Evolutionary conservation across 2,888 invertebrate genomes (phyloP), one percentile per base, ranked within the genome.

Genomic region (Ichneumoninae sp.): DNA sequence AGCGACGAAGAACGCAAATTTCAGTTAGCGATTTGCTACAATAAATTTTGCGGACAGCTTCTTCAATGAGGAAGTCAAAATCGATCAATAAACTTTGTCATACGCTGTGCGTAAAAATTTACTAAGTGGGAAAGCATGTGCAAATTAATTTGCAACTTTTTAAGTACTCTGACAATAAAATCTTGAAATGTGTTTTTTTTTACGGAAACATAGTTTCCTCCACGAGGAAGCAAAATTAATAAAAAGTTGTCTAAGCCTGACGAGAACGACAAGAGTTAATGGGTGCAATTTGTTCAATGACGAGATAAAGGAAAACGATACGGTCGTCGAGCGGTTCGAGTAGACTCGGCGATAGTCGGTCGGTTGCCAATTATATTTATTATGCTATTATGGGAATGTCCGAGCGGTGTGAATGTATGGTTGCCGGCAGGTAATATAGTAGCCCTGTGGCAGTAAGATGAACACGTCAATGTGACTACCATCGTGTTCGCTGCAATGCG

Each of bases 341-440:
- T 47, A 47, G 68, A 80, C 33, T 54, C 22, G 65, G 8, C 33
- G 83, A 79, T 75, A 83, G 69, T 75, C 50, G n/a, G 33, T 52
- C n/a, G n/a, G n/a, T 33, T 47, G 82, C 30, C 70, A 65, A 75
- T 71, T 70, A 75, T 62, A 54, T 69, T 57, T 52, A 74, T 79
- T 75, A 72, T 60, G 30, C 52, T 60, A 82, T 62, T 62, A 62
- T 62, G 62, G n/a, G 16, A 62, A 62, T 30, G 62, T n/a, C 62
- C 30, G 62, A 19, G 52, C 52, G 19, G 6, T 54, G 19, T 33
- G 40, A 75, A 79, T 65, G 47, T 52, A 57, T 57, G 22, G 54
- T 54, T 19, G 57, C 62, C 62, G 33, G 30, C 30, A 62, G 30
- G 62, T 30, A 62, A 30, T 33, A 16, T 19, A 62, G 69, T n/a